Base-by-base conservation (phyloP, 2,797 vertebrate genomes). In the Yasuhikotakia modesta region DNA sequence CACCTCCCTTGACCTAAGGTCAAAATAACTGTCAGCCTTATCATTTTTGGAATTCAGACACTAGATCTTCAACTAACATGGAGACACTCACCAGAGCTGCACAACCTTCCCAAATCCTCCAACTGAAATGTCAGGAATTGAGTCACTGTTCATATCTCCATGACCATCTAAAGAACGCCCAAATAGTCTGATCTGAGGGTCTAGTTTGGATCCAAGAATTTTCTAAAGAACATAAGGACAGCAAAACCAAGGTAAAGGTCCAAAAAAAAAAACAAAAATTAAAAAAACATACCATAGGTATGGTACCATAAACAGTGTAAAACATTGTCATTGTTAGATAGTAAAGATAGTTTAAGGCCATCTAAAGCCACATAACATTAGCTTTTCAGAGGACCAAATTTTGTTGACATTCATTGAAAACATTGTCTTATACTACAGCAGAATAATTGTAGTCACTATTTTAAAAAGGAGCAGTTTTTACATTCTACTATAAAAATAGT, bases 111-210 rank as follows among this genome's bases (percentile, higher is more conserved):
- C 94, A 80, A 92, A 92, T 74, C 92, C 89, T 73, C 95, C 95
- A 45, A 95, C 84, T n/a, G 94, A 93, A 13, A 96, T 60, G 0
- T 96, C 95, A 32, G 93, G 90, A 84, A 96, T 92, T 70, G 82
- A 86, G 87, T 96, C 91, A 1, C 89, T 90, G 77, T 95, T 92
- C 85, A 95, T 88, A 89, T 96, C 95, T 83, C 61, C 87, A 71
- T 86, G 89, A 74, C 92, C 92, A 86, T 95, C 93, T 78, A 95
- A 69, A 63, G 95, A 94, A 85, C 94, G 92, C 76, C 95, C 95
- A 77, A 96, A 96, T 87, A 92, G 94, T 1, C 90, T 90, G 64
- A 96, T 82, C 2, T 6, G 83, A 76, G 88, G 82, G 75, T 80
- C 87, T 80, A 95, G 89, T 81, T 91, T 90, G 69, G 88, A 79